Percentiles rank a stretch among this genome's conserved stretches.
Evolutionary conservation across 1,140 invertebrate species (phyloP).

Genomic region (Drosophila nigrodunni): DNA sequence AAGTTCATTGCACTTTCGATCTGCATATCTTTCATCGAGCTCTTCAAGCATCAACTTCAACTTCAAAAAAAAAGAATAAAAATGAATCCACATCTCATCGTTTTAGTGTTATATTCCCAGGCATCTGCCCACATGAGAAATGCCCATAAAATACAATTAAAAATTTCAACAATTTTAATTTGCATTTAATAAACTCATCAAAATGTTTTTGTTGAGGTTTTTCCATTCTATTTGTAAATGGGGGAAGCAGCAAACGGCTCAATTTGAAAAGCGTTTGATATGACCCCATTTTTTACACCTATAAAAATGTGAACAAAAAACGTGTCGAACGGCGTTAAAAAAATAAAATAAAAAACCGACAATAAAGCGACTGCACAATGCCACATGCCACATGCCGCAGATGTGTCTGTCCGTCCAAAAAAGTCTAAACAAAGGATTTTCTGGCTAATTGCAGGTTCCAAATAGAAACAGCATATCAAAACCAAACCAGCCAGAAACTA

Average conservation of each 20-base stretch:
- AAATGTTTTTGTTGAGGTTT: slow-evolving; percentile 14
- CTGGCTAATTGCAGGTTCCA: slow-evolving; percentile 67
- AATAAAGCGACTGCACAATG: slow-evolving; percentile 31
- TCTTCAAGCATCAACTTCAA: slow-evolving; percentile 15
- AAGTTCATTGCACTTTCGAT: slow-evolving; percentile 39
- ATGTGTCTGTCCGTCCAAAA: slow-evolving; percentile 62
- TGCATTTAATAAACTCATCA: slow-evolving; percentile 82
- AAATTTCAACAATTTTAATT: slow-evolving; percentile 77
- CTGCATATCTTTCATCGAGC: slow-evolving; percentile 32
- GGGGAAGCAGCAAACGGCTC: slow-evolving; percentile 40
- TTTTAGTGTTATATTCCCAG: slow-evolving; percentile 14
- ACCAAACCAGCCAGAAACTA: slow-evolving; percentile 48
- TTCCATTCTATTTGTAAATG: slow-evolving; percentile 55
- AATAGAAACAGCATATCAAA: slow-evolving; percentile 49
- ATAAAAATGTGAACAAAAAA: slow-evolving; percentile 58
- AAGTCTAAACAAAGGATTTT: slow-evolving; percentile 79
- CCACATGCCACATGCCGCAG: slow-evolving; percentile 36
- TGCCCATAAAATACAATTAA: slow-evolving; percentile 75
- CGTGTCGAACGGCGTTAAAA: slow-evolving; percentile 42
- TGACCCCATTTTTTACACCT: slow-evolving; percentile 80
- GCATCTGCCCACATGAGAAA: slow-evolving; percentile 33
- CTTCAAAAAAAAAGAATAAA: not conserved
- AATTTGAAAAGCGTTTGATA: slow-evolving; percentile 69
- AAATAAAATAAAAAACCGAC: slow-evolving; percentile 23
- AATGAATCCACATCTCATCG: slow-evolving; percentile 19